phyloP scores from a whole-genome alignment of 2,797 vertebrate genomes.

The Danio albolineatus region DNA sequence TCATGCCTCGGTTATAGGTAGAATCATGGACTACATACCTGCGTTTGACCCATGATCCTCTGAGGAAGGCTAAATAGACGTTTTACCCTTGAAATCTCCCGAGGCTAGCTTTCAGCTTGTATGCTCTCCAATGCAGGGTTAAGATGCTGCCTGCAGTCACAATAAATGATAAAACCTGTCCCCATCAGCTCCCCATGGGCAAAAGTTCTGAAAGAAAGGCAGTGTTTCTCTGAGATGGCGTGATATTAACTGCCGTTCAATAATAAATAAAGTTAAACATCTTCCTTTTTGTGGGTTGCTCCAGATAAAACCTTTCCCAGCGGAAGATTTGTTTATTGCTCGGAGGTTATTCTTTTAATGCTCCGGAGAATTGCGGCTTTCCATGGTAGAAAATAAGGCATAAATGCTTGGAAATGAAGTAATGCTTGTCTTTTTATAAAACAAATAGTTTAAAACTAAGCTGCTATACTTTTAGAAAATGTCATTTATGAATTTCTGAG shows the following conservation, averaged over 20 bases:
- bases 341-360: slow-evolving; percentile 9
- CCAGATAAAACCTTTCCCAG: slow-evolving; percentile 19
- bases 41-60: slow-evolving; percentile 14
- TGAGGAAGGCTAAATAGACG: slow-evolving; percentile 22
- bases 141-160: slow-evolving; percentile 25
- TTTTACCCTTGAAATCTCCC: slow-evolving; percentile 16
- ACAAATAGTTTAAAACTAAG: neutral
- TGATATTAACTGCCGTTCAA: slow-evolving; percentile 40
- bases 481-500: neutral
- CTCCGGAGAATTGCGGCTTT: slow-evolving; percentile 8
- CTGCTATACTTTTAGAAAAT: neutral
- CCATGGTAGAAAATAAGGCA: neutral
- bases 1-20: slow-evolving; percentile 1
- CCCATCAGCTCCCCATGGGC: slow-evolving; percentile 37
- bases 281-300: slow-evolving; percentile 14
- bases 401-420: neutral
- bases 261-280: slow-evolving; percentile 45
- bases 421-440: neutral
- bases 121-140: slow-evolving; percentile 17
- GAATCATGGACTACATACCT: neutral
- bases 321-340: slow-evolving; percentile 23
- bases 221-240: slow-evolving; percentile 18
- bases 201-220: slow-evolving; percentile 22
- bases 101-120: slow-evolving; percentile 31
- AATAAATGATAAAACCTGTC: slow-evolving; percentile 27